These are phyloP conservation scores for Crematogaster levior DNA, from an alignment of 2,888 invertebrate genomes.

Conservation along the genomic window DNA sequence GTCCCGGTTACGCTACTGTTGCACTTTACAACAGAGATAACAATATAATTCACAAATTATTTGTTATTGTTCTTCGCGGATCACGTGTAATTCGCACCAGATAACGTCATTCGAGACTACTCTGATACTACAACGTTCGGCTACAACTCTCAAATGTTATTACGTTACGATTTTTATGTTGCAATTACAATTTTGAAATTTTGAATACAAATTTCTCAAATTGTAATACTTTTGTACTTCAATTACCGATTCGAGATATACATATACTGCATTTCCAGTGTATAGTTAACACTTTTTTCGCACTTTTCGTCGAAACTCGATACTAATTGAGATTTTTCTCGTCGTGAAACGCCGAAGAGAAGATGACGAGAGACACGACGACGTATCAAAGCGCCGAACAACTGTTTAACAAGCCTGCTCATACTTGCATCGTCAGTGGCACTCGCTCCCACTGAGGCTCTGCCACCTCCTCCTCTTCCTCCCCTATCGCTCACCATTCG, in stretches of 20 bases:
- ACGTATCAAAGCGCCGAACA: slow-evolving; percentile 77
- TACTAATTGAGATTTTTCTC: slow-evolving; percentile 4
- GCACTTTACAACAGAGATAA: not conserved
- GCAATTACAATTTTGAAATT: not conserved
- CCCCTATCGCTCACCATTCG: slow-evolving; percentile 50
- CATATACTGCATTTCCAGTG: not conserved
- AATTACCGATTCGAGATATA: slow-evolving; percentile 4
- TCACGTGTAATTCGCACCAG: not conserved
- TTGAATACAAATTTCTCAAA: not conserved
- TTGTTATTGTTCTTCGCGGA: not conserved
- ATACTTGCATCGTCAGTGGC: slow-evolving; percentile 76
- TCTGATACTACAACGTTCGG: not conserved
- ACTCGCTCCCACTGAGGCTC: slow-evolving; percentile 71
- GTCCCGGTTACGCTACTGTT: not conserved
- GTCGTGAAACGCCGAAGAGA: not conserved
- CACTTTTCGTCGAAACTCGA: slow-evolving; percentile 1
- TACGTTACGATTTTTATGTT: not conserved
- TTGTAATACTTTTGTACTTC: not conserved
- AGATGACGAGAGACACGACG: slow-evolving; percentile 74
- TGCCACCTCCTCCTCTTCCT: slow-evolving; percentile 56
- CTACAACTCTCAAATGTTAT: not conserved
- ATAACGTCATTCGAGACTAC: not conserved
- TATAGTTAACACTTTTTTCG: not conserved
- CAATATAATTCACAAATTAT: slow-evolving; percentile 16
- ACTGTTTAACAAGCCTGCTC: slow-evolving; percentile 78